Base-by-base conservation (phyloP, 2,888 invertebrate genomes). In the Lumbricus terrestris region DNA sequence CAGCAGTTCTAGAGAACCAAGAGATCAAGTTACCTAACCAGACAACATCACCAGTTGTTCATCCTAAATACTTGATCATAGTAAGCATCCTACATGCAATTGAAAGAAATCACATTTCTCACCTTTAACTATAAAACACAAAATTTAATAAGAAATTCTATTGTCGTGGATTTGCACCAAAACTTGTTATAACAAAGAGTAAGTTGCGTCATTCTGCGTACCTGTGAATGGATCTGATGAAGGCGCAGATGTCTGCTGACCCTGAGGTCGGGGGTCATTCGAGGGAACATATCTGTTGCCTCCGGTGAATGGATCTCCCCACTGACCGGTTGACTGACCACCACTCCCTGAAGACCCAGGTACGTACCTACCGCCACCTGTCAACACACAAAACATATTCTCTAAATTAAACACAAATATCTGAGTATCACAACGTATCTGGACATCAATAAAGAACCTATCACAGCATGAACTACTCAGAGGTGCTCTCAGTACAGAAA, bases 321-420 rank as follows among this genome's bases (percentile, higher is more conserved):
- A 94, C 20, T 93, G 92, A 29, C 93, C 92, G 20, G 92, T 40
- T 23, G 38, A 82, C 15, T 89, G 90, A 40, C 88, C 91, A 20
- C 88, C 91, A 29, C 90, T 88, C 5, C 90, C 54, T 13, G 47
- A 91, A 37, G 92, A 88, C 35, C 95, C 95, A 89, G 97, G 97
- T 90, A 96, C 96, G 94, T 97, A 97, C 18, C 97, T 96, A 88
- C 96, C 96, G 35, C 96, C 95, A 88, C 94, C 93, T 94, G 97
- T 29, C 88, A 89, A 40, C n/a, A 82, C n/a, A 90, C 82, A n/a
- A 85, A 34, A 47, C 82, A 47, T 69, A 23, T 54, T 69, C n/a
- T n/a, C 20, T 69, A 35, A 3, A 35, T 11, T 13, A 23, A 89
- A 69, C 20, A 82, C 33, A 47, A 47, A 47, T n/a, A 69, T n/a